Evolutionary conservation across 2,797 vertebrate genomes (phyloP).

Genomic region (Adrianichthys oophorus): DNA sequence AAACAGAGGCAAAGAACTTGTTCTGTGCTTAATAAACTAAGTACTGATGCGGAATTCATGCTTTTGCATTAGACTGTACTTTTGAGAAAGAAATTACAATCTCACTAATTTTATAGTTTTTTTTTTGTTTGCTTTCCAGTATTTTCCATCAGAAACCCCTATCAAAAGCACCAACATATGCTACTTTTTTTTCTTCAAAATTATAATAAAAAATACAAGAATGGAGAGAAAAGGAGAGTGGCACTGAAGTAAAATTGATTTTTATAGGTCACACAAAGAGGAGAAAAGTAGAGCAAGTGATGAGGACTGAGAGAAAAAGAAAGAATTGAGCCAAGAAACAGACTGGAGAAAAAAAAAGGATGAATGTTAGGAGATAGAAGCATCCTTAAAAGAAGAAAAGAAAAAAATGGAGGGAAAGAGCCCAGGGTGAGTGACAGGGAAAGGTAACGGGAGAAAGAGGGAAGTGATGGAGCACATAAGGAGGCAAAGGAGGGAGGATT

Average conservation of each 20-base stretch:
- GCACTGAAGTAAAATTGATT: conserved; percentile 1
- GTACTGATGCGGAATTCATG: no score
- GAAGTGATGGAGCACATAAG: conserved; percentile 25
- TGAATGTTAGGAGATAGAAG: conserved; percentile 17
- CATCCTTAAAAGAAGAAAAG: conserved; percentile 4
- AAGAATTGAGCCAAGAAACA: no score
- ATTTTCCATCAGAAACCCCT: no score
- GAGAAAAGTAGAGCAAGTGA: conserved; percentile 1
- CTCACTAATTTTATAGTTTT: no score
- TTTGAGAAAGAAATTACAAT: no score
- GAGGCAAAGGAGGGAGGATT: conserved; percentile 57
- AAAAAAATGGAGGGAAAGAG: conserved; percentile 22
- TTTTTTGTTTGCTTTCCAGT: no score
- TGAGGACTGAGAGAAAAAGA: not conserved
- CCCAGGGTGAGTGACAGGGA: conserved; percentile 16
- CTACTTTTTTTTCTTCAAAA: no score
- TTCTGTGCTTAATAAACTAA: no score
- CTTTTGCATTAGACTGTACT: no score
- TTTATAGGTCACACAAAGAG: conserved; percentile 11
- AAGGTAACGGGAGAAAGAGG: conserved; percentile 12
- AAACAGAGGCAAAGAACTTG: no score
- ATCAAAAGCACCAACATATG: no score
- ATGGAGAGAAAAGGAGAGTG: not conserved
- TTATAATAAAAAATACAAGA: conserved; percentile 8
- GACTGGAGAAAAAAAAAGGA: no score